Conservation (phyloP, 30 jellyfish, hydroid and myxozoan species). For the Clytia hemisphaerica region DNA sequence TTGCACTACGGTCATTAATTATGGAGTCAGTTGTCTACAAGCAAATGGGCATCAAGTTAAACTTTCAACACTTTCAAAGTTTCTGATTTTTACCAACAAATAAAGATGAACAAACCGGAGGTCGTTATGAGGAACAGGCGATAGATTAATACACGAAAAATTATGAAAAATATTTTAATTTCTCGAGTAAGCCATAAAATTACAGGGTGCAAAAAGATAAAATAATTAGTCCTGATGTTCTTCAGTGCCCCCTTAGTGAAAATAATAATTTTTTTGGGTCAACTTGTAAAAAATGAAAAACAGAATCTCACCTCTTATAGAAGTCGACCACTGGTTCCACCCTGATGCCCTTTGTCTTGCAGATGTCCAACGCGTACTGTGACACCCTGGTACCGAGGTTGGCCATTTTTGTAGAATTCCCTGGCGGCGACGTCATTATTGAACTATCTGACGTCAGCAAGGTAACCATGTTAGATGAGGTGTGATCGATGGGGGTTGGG, state of each 20-base stretch:
- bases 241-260: neutral
- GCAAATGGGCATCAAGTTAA: too few relatives aligned
- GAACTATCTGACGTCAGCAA: conserved; percentile 64
- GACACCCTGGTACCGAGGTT: conserved; percentile 81
- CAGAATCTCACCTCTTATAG: conserved; percentile 56
- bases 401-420: conserved; percentile 38
- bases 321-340: conserved; percentile 75
- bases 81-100: too few relatives aligned
- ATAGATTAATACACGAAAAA: neutral
- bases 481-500: too few relatives aligned
- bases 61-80: too few relatives aligned
- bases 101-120: too few relatives aligned
- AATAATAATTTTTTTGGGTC: neutral
- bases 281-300: neutral
- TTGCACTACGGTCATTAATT: too few relatives aligned
- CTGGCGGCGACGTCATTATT: conserved; percentile 1
- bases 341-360: conserved; percentile 51
- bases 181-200: too few relatives aligned
- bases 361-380: conserved; percentile 55
- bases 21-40: too few relatives aligned
- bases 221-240: neutral
- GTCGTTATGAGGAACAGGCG: too few relatives aligned
- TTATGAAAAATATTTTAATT: neutral
- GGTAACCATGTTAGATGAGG: conserved; percentile 55
- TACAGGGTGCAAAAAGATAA: too few relatives aligned